Evolutionary conservation across 1,140 invertebrate genomes (phyloP).

Genomic region (Epicauta chinensis): DNA sequence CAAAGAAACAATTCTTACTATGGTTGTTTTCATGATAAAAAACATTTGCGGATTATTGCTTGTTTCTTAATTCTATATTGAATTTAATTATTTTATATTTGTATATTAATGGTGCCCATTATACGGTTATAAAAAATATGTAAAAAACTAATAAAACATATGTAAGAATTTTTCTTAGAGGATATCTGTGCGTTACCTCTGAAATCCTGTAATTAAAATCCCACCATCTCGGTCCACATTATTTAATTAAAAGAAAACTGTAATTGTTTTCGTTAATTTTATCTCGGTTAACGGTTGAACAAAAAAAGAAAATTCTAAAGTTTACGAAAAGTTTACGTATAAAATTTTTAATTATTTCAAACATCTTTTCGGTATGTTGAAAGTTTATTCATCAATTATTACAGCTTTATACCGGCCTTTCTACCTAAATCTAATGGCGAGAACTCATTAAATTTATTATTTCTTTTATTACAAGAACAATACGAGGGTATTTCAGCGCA

Average conservation of each 20-base stretch:
- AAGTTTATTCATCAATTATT: too few species aligned
- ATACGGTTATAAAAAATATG: conserved; percentile 7
- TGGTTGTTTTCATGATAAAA: neutral
- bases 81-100: conserved; percentile 18
- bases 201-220: too few species aligned
- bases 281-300: neutral
- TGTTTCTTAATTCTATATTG: neutral
- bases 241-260: neutral
- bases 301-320: too few species aligned
- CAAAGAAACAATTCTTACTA: neutral
- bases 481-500: too few species aligned
- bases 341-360: too few species aligned
- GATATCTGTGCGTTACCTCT: too few species aligned
- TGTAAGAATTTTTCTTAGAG: conserved; percentile 3
- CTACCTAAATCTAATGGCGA: too few species aligned
- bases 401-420: too few species aligned
- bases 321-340: too few species aligned
- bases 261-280: neutral
- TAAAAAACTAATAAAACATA: conserved; percentile 17
- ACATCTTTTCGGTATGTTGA: too few species aligned
- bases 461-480: too few species aligned
- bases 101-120: conserved; percentile 21
- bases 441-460: too few species aligned
- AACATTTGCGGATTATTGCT: neutral
- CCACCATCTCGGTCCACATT: neutral